Evolutionary conservation across 2,888 invertebrate species (phyloP), one percentile per base, ranked within the genome.

Genomic region (Kuschelorhynchus macadamiae): DNA sequence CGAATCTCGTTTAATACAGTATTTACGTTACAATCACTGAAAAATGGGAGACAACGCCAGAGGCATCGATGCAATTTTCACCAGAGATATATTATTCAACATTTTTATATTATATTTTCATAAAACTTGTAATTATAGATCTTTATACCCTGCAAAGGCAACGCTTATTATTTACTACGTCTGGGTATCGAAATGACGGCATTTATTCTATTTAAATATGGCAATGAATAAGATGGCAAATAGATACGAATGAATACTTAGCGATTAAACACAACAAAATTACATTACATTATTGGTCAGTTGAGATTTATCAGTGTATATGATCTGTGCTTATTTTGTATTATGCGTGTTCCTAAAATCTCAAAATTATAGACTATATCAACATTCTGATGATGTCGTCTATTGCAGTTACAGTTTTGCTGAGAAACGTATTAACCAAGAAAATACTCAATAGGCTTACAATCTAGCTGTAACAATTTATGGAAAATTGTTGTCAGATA

Each of bases 71-170:
- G n/a, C n/a, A n/a, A n/a, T n/a, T n/a, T n/a, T n/a, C n/a, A n/a
- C n/a, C n/a, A n/a, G n/a, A n/a, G n/a, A n/a, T 25, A 25, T 7
- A 7, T 36, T 36, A 36, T 36, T 4, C 11, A 36, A 36, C 11
- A 36, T 36, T 36, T 12, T 36, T 4, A 44, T 9, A 5, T 20
- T 18, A 53, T 53, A 52, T 53, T 53, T 39, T 20, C 53, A 53
- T 53, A 53, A 53, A 39, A 41, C 36, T 36, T 53, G 30, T 53
- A 36, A 39, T 53, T 53, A 32, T 18, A 53, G 39, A 53, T 53
- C 53, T 36, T 32, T 33, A 16, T 12, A 17, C 5, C 18, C 53
- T 11, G 39, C 18, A 17, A 18, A 53, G n/a, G n/a, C n/a, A n/a
- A n/a, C n/a, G n/a, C n/a, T n/a, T n/a, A n/a, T n/a, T 20, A 39